These are phyloP conservation scores for Sceloporus tristichus DNA, from an alignment of 2,113 vertebrate genomes.

Conservation along the genomic window DNA sequence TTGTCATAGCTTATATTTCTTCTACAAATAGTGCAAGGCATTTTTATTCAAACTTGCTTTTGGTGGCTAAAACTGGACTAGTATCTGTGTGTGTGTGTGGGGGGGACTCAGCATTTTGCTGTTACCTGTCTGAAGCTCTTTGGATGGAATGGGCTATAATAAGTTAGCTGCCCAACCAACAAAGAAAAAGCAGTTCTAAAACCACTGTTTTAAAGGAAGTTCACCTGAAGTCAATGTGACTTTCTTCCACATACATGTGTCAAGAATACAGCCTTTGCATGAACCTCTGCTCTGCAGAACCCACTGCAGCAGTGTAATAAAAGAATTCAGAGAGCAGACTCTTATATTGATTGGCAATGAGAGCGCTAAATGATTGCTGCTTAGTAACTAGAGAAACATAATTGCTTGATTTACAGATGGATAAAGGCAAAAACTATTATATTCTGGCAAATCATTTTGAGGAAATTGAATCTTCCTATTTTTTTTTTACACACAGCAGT, in stretches of 20 bases:
- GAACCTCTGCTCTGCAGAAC: constrained; percentile 47
- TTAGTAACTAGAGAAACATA: constrained; percentile 66
- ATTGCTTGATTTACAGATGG: constrained; percentile 71
- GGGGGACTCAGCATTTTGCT: not conserved
- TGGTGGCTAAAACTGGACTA: too few relatives aligned
- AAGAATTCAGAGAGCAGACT: constrained; percentile 50
- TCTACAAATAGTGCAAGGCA: not conserved
- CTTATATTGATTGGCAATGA: constrained; percentile 71
- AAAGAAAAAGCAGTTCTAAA: not conserved
- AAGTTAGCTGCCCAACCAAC: not conserved
- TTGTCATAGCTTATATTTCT: not conserved
- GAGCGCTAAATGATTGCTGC: constrained; percentile 73
- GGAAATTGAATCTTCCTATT: constrained; percentile 69
- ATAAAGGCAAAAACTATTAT: constrained; percentile 68
- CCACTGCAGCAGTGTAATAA: constrained; percentile 53
- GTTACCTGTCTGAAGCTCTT: not conserved
- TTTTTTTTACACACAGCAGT: constrained; percentile 40
- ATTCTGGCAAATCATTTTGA: constrained; percentile 70
- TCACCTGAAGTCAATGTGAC: not conserved
- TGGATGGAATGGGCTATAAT: not conserved
- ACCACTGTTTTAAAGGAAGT: not conserved
- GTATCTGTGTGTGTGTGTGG: not conserved
- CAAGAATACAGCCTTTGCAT: not conserved
- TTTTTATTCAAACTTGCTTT: not conserved
- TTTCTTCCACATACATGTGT: not conserved